Percentiles rank a stretch among this genome's conserved stretches.
phyloP scores from a whole-genome alignment of 2,888 invertebrate species.

The Gandaritis pyraliata region DNA sequence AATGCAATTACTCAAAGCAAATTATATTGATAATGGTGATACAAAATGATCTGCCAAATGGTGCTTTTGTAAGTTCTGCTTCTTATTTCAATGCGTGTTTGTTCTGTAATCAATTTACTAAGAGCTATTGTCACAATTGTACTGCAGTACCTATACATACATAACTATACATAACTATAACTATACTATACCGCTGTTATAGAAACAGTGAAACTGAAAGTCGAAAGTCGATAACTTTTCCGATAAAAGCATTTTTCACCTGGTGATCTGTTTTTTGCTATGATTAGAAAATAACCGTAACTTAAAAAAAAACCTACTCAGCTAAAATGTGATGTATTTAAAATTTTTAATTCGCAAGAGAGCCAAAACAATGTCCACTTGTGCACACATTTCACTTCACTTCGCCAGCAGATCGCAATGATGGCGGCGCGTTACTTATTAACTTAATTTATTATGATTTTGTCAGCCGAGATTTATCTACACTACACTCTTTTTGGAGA shows the following conservation, averaged over 20 bases:
- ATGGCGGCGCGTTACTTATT: constrained; percentile 11
- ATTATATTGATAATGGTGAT: constrained; percentile 18
- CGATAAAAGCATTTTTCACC: no score
- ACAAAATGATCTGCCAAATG: constrained; percentile 32
- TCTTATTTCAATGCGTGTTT: neutral
- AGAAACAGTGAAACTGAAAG: no score
- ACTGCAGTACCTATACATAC: no score
- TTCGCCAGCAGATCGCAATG: no score
- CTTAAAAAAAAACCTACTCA: neutral
- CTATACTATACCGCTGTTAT: no score
- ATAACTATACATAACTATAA: no score
- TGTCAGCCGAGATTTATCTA: constrained; percentile 34
- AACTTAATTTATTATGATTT: constrained; percentile 21
- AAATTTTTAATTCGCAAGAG: neutral
- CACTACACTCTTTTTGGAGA: constrained; percentile 23
- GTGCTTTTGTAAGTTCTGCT: neutral
- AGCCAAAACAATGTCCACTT: neutral
- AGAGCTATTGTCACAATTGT: no score
- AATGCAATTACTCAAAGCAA: constrained; percentile 38
- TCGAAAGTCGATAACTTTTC: no score
- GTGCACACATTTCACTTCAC: constrained; percentile 12
- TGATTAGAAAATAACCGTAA: no score
- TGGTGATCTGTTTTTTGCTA: no score
- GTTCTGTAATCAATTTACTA: neutral
- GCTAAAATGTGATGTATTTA: neutral